Evolutionary conservation across 2,888 invertebrate genomes (phyloP).

Genomic region (Plagodis dolabraria): DNA sequence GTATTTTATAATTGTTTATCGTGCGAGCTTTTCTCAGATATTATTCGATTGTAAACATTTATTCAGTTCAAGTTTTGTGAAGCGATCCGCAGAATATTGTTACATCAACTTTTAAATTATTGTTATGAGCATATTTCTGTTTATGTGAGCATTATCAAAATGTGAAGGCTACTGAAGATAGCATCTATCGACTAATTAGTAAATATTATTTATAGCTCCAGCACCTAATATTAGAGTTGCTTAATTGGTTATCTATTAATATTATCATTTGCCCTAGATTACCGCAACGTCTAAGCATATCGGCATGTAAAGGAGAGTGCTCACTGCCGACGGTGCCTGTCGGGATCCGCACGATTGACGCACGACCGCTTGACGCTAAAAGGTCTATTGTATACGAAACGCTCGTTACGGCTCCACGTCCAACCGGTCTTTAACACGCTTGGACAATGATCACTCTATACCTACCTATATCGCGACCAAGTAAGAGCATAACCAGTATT

Average conservation of each 20-base stretch:
- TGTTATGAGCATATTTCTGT: slow-evolving; percentile 3
- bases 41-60: slow-evolving; percentile 20
- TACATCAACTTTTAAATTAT: neutral
- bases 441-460: slow-evolving; percentile 82
- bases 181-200: slow-evolving; percentile 21
- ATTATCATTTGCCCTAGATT: slow-evolving; percentile 22
- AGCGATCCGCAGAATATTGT: neutral
- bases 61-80: slow-evolving; percentile 9
- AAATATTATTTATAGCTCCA: slow-evolving; percentile 24
- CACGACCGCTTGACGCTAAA: slow-evolving; percentile 80
- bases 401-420: slow-evolving; percentile 75
- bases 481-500: slow-evolving; percentile 43
- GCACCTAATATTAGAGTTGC: slow-evolving; percentile 22
- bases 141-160: slow-evolving; percentile 14
- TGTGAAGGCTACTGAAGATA: slow-evolving; percentile 21
- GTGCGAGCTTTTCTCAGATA: slow-evolving; percentile 41
- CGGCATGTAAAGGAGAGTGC: slow-evolving; percentile 61
- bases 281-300: slow-evolving; percentile 12
- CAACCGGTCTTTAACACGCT: slow-evolving; percentile 83
- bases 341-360: slow-evolving; percentile 72
- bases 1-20: slow-evolving; percentile 64
- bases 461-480: slow-evolving; percentile 63
- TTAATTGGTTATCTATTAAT: slow-evolving; percentile 24
- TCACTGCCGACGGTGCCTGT: slow-evolving; percentile 54
- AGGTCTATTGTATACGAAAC: slow-evolving; percentile 84